Evolutionary conservation across 2,113 vertebrate genomes (phyloP).

Genomic region (Oxyruncus cristatus): DNA sequence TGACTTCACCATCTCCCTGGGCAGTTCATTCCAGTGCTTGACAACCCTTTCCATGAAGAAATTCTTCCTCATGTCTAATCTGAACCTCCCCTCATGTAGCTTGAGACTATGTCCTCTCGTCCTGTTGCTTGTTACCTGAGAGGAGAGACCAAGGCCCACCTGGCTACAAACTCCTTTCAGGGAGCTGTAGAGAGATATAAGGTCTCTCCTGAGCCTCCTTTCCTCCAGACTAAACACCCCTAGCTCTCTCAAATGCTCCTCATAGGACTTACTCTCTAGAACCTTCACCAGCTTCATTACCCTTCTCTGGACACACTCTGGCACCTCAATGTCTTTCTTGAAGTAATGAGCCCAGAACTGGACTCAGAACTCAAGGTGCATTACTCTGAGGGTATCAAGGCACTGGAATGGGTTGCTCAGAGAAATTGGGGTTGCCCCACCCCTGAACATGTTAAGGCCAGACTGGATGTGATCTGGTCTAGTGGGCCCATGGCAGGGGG

Average conservation of each 20-base stretch:
- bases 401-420: not conserved
- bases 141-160: not conserved
- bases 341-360: not conserved
- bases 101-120: not conserved
- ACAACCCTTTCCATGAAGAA: not conserved
- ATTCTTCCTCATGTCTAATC: not conserved
- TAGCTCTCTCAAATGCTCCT: not conserved
- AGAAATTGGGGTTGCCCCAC: not conserved
- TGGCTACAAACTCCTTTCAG: not conserved
- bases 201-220: not conserved
- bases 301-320: not conserved
- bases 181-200: not conserved
- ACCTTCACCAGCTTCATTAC: not conserved
- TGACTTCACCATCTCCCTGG: not conserved
- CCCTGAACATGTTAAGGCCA: not conserved
- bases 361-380: too few relatives aligned
- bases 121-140: accelerated
- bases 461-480: too few relatives aligned
- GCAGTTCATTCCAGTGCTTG: not conserved
- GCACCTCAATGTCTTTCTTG: not conserved
- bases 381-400: not conserved
- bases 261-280: not conserved
- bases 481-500: not conserved
- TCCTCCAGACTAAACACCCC: not conserved
- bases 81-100: not conserved